A percentile compares a stretch with the other conserved stretches of the same genome.
phyloP scores from a whole-genome alignment of 2,888 invertebrate species.

The Troilus luridus region DNA sequence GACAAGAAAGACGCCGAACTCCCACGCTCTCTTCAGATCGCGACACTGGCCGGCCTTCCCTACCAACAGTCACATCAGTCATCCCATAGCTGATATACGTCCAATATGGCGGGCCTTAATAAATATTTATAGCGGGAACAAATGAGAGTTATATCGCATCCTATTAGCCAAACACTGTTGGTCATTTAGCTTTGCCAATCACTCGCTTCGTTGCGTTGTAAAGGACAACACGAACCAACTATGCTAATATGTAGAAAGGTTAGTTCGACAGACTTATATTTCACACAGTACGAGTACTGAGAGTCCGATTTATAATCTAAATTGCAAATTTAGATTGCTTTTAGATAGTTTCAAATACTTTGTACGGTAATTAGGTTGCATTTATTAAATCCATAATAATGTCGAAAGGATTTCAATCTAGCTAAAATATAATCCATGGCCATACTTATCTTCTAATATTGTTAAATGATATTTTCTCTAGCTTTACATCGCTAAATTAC shows the following conservation, averaged over 20 bases:
- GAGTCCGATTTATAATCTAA: background rate
- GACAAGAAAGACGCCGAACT: background rate
- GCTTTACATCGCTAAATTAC: too few relatives aligned
- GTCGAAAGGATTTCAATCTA: too few relatives aligned
- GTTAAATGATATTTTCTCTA: too few relatives aligned
- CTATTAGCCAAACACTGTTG: background rate
- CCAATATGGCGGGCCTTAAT: background rate
- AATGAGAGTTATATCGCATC: background rate
- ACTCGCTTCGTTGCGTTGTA: background rate
- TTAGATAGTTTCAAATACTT: background rate
- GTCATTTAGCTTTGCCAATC: background rate
- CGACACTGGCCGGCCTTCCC: background rate
- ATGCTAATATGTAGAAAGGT: background rate
- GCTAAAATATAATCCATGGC: too few relatives aligned
- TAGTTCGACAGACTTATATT: background rate
- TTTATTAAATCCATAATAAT: background rate
- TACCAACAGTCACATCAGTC: background rate
- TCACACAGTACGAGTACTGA: background rate
- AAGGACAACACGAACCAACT: background rate
- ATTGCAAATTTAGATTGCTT: background rate
- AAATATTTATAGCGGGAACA: background rate
- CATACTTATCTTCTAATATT: too few relatives aligned
- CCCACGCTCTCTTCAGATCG: background rate
- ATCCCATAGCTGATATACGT: background rate
- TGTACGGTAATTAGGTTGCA: background rate